These are phyloP conservation scores for Microplitis manilae DNA, from an alignment of 2,888 invertebrate species.

Conservation along the genomic window DNA sequence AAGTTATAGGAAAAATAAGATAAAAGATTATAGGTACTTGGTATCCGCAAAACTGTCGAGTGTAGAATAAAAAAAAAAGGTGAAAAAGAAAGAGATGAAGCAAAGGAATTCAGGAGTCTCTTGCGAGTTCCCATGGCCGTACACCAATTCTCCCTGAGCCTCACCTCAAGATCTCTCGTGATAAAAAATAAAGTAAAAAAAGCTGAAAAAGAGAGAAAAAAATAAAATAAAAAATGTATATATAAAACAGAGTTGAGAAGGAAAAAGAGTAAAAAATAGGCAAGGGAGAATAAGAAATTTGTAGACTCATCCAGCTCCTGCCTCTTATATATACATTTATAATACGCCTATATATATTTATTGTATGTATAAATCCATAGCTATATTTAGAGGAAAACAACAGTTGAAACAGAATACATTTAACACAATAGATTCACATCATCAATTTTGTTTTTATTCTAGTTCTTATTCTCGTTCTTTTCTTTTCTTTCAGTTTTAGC, in stretches of 20 bases:
- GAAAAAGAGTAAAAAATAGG: constrained; percentile 12
- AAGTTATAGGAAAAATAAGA: background rate
- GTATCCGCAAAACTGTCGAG: constrained; percentile 4
- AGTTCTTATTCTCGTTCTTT: background rate
- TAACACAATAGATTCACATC: background rate
- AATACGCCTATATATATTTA: constrained; percentile 17
- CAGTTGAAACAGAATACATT: too few species aligned
- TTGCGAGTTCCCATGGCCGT: constrained; percentile 26
- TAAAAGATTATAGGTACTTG: background rate
- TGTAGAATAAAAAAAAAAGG: background rate
- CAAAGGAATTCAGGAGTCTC: constrained; percentile 35
- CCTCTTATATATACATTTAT: constrained; percentile 6
- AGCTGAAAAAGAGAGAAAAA: constrained; percentile 25
- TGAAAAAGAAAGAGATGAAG: background rate
- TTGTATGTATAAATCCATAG: background rate
- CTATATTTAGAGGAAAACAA: too few species aligned
- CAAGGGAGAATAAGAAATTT: constrained; percentile 18
- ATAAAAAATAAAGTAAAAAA: constrained; percentile 21
- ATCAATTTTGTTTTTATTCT: background rate
- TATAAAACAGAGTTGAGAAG: background rate
- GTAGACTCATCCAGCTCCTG: constrained; percentile 26
- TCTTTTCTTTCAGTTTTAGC: background rate
- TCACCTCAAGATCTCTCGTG: constrained; percentile 24
- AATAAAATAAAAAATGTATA: background rate
- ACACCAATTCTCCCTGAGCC: constrained; percentile 23